Evolutionary conservation across 2,113 vertebrate species (phyloP).

Genomic region (Gnathonemus longibarbis): DNA sequence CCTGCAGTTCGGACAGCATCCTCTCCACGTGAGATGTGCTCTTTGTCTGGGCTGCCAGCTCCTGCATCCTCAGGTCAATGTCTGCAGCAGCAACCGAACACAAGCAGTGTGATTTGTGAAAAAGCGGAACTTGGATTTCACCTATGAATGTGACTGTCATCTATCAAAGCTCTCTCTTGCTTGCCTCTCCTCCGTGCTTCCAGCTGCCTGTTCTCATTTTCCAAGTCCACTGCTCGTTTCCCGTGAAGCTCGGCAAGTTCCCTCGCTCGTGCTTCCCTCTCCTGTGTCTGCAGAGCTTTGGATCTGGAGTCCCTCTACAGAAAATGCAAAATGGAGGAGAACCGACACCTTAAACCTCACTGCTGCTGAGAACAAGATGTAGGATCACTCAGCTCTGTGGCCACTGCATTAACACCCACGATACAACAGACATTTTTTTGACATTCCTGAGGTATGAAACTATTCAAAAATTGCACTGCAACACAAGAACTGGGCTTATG

Average conservation of each 20-base stretch:
- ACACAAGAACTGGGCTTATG: not conserved
- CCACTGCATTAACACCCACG: not conserved
- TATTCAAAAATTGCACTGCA: not conserved
- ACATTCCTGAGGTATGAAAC: not conserved
- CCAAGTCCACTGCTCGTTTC: conserved; percentile 24
- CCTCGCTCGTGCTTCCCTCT: conserved; percentile 22
- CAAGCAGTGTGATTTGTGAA: not conserved
- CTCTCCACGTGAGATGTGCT: conserved; percentile 35
- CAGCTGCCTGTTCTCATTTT: conserved; percentile 29
- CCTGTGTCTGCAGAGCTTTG: conserved; percentile 6
- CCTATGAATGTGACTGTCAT: too few relatives aligned
- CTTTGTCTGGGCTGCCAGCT: conserved; percentile 29
- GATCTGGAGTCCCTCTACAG: conserved; percentile 22
- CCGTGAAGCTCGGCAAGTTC: conserved; percentile 31
- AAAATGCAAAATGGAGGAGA: not conserved
- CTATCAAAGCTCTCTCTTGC: not conserved
- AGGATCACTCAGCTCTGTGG: not conserved
- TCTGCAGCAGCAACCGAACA: not conserved
- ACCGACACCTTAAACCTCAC: not conserved
- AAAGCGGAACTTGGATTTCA: not conserved
- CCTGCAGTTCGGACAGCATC: conserved; percentile 39
- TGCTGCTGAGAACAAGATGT: not conserved
- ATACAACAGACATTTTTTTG: not conserved
- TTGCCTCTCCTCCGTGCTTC: conserved; percentile 41
- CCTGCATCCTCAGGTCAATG: conserved; percentile 36